Conservation (phyloP, 1,140 invertebrate genomes). For the Drosophila auraria region DNA sequence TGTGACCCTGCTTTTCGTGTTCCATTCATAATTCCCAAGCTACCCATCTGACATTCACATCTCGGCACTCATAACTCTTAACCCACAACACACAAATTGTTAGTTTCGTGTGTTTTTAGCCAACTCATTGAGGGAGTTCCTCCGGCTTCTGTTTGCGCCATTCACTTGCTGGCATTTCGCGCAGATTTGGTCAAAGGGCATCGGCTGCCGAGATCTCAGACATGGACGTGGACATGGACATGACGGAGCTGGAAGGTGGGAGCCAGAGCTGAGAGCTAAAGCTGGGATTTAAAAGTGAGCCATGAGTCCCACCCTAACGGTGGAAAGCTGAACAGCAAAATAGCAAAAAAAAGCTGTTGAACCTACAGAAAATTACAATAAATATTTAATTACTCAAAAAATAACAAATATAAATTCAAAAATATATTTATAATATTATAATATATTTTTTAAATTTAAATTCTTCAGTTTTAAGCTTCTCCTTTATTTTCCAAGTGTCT, state of each 20-base stretch:
- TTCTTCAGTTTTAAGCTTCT: neutral
- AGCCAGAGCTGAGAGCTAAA: neutral
- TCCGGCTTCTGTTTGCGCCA: conserved; percentile 32
- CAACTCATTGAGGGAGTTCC: conserved; percentile 23
- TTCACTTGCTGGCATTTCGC: conserved; percentile 51
- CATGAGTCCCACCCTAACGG: conserved; percentile 23
- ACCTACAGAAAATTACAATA: too few species aligned
- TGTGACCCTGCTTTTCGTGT: too few species aligned
- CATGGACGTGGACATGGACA: conserved; percentile 30
- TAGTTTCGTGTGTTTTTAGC: conserved; percentile 3
- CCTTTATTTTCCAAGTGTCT: conserved; percentile 16
- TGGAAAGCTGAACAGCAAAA: neutral
- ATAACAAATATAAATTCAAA: neutral
- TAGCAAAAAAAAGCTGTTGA: neutral
- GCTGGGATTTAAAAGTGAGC: conserved; percentile 11
- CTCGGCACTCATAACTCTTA: conserved; percentile 25
- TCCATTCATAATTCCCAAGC: neutral
- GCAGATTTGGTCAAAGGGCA: conserved; percentile 39
- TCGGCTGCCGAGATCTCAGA: conserved; percentile 26
- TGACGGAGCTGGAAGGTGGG: conserved; percentile 6
- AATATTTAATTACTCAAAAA: too few species aligned
- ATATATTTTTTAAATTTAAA: neutral
- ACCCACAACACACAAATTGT: conserved; percentile 10
- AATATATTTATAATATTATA: neutral
- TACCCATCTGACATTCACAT: conserved; percentile 8